phyloP scores from a whole-genome alignment of 2,797 vertebrate species.

The Acipenser oxyrinchus region DNA sequence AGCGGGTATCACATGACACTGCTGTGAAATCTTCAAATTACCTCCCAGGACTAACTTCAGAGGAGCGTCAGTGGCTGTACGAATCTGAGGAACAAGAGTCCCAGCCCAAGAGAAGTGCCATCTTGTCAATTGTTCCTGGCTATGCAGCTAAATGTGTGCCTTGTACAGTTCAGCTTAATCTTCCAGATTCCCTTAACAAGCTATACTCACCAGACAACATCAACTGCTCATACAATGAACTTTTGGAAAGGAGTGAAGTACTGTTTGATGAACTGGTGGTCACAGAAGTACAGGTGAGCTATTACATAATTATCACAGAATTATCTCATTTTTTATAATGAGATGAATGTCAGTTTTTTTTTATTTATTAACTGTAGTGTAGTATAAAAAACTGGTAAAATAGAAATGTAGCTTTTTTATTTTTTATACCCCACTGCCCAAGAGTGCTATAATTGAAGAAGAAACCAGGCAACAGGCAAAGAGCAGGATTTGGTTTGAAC shows the following conservation, averaged over 20 bases:
- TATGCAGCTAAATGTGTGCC: neutral
- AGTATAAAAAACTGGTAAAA: neutral
- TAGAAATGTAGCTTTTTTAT: neutral
- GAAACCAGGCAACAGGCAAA: slow-evolving; percentile 3
- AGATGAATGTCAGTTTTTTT: too few relatives aligned
- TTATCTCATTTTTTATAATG: too few relatives aligned
- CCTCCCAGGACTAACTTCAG: too few relatives aligned
- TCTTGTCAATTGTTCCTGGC: slow-evolving; percentile 4
- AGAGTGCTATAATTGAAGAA: neutral
- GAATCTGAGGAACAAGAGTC: neutral
- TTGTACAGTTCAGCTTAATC: slow-evolving; percentile 9
- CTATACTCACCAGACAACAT: slow-evolving; percentile 10
- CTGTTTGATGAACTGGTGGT: slow-evolving; percentile 11
- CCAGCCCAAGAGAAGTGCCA: neutral
- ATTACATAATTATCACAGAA: too few relatives aligned
- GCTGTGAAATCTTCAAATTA: too few relatives aligned
- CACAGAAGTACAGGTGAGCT: slow-evolving; percentile 1
- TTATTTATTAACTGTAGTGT: neutral
- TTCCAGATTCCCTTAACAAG: slow-evolving; percentile 15
- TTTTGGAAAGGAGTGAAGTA: slow-evolving; percentile 17
- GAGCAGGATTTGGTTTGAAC: slow-evolving; percentile 16
- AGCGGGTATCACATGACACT: neutral
- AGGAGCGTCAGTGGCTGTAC: neutral
- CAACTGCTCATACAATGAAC: slow-evolving; percentile 13
- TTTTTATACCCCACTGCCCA: neutral